Evolutionary conservation across 2,113 vertebrate genomes (phyloP).

Genomic region (Albula glossodonta): DNA sequence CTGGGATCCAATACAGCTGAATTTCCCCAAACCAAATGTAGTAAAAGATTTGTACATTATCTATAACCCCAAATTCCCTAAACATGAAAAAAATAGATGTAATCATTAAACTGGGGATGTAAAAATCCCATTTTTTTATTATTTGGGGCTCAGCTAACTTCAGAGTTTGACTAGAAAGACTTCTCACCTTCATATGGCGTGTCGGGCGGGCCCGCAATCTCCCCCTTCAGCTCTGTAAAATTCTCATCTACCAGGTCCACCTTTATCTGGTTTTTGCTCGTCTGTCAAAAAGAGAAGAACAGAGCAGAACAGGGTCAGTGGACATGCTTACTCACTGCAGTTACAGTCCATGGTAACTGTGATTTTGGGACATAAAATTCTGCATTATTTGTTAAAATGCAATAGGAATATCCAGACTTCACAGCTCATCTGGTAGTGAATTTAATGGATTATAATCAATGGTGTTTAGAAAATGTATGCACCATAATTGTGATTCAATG

Average conservation of each 20-base stretch:
- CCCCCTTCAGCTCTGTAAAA: constrained; percentile 98
- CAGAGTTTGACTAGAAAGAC: constrained; percentile 44
- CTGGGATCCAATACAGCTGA: too few relatives aligned
- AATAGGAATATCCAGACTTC: not conserved
- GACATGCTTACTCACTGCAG: not conserved
- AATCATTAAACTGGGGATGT: too few relatives aligned
- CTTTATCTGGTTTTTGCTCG: constrained; percentile 99
- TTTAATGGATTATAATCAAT: not conserved
- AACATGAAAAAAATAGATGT: too few relatives aligned
- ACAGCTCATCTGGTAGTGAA: not conserved
- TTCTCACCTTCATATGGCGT: constrained; percentile 97
- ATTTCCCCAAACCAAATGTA: too few relatives aligned
- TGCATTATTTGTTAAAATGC: not conserved
- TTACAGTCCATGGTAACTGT: not conserved
- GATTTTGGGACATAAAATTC: not conserved
- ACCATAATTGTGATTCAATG: not conserved
- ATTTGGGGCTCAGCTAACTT: too few relatives aligned
- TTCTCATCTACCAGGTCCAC: constrained; percentile 99
- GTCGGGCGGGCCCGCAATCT: constrained; percentile 98
- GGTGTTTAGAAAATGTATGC: not conserved
- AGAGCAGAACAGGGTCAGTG: constrained; percentile 44
- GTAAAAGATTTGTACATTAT: too few relatives aligned
- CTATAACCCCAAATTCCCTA: too few relatives aligned
- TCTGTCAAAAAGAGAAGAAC: constrained; percentile 78
- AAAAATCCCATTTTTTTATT: too few relatives aligned